Conservation (phyloP, 2,888 invertebrate species). For the Mactromeris polynyma region DNA sequence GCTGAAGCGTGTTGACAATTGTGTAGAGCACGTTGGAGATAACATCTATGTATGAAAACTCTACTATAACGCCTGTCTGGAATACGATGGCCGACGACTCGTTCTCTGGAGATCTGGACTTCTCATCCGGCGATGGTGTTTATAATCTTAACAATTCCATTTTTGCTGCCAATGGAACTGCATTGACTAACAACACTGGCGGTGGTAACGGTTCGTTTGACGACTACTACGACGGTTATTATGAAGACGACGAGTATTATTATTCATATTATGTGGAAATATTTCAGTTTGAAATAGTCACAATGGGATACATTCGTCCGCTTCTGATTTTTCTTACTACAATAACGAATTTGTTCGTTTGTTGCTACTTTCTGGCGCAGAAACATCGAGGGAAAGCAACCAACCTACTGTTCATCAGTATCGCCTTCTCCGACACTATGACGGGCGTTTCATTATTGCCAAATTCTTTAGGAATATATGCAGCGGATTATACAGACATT, state of each 20-base stretch:
- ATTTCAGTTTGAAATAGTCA: slow-evolving; percentile 46
- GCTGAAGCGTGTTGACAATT: too few species aligned
- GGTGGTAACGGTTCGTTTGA: not conserved
- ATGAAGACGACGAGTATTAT: not conserved
- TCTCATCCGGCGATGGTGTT: too few species aligned
- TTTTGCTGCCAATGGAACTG: not conserved
- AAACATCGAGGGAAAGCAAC: slow-evolving; percentile 49
- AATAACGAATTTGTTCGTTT: slow-evolving; percentile 52
- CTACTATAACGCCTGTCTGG: too few species aligned
- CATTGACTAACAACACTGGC: not conserved
- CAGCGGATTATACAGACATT: not conserved
- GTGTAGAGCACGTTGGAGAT: too few species aligned
- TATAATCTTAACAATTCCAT: too few species aligned
- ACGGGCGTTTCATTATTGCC: slow-evolving; percentile 53
- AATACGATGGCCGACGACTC: not conserved
- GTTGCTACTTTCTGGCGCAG: slow-evolving; percentile 42
- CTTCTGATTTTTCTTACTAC: slow-evolving; percentile 47
- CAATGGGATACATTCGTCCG: slow-evolving; percentile 50
- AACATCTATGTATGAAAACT: too few species aligned
- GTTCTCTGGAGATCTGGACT: not conserved
- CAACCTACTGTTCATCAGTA: slow-evolving; percentile 59
- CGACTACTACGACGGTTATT: not conserved
- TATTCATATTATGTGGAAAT: slow-evolving; percentile 36
- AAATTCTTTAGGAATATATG: slow-evolving; percentile 57
- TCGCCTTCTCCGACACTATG: slow-evolving; percentile 61